phyloP scores from a whole-genome alignment of 2,888 invertebrate species.

The Phrixothrix hirtus region DNA sequence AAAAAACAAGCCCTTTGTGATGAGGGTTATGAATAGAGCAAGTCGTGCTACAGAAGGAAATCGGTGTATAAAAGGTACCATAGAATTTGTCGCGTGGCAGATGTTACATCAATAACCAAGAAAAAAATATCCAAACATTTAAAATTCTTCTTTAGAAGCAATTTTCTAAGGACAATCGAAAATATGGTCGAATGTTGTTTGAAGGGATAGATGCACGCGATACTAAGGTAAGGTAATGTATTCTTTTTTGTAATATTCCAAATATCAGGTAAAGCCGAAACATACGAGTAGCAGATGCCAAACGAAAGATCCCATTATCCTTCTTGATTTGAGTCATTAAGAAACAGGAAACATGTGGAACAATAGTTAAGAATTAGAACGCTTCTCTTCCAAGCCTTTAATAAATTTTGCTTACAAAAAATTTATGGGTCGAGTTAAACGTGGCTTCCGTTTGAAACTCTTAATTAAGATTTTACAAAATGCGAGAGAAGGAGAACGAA shows the following conservation, averaged over 20 bases:
- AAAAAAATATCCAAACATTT: constrained; percentile 10
- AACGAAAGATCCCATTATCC: constrained; percentile 19
- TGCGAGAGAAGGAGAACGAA: background rate
- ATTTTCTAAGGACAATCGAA: constrained; percentile 14
- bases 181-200: constrained; percentile 3
- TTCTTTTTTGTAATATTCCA: constrained; percentile 18
- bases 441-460: constrained; percentile 1
- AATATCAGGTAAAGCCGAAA: constrained; percentile 20
- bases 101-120: constrained; percentile 20
- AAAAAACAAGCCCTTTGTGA: background rate
- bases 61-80: constrained; percentile 15
- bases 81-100: constrained; percentile 31
- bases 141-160: constrained; percentile 9
- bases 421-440: background rate
- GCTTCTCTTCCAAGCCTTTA: background rate
- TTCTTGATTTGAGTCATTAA: constrained; percentile 26
- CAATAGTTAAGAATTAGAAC: constrained; percentile 14
- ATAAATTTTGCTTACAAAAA: constrained; percentile 3
- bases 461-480: background rate
- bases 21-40: background rate
- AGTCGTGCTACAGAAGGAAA: constrained; percentile 4
- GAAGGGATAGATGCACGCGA: constrained; percentile 4
- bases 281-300: constrained; percentile 21
- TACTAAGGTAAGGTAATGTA: too few relatives aligned
- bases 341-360: constrained; percentile 34